Percentiles rank a stretch among this genome's conserved stretches.
phyloP scores from a whole-genome alignment of 2,113 vertebrate genomes.

The Tragelaphus imberbis region DNA sequence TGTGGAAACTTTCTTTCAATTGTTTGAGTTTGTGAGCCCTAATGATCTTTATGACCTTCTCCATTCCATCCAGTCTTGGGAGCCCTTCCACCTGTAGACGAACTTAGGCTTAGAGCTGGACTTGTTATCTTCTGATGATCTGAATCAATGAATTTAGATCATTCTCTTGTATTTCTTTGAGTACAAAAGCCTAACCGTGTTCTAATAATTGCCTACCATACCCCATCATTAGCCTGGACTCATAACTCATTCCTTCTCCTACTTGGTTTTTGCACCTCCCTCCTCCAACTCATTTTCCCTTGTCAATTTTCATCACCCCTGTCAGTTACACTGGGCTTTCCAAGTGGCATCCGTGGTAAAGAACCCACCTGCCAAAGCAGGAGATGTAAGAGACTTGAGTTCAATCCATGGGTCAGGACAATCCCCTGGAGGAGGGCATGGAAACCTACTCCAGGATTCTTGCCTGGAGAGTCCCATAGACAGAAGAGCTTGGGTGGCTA shows the following conservation, averaged over 20 bases:
- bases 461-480: neutral
- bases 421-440: neutral
- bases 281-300: neutral
- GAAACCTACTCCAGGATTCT: neutral
- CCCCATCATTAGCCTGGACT: too few relatives aligned
- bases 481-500: neutral
- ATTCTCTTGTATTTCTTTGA: neutral
- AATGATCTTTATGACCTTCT: neutral
- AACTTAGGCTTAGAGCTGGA: neutral
- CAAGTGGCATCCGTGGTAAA: neutral
- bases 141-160: neutral
- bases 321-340: neutral
- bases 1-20: neutral
- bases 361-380: neutral
- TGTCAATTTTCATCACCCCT: neutral
- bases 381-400: neutral
- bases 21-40: neutral
- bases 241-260: neutral
- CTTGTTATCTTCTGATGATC: neutral
- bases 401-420: neutral
- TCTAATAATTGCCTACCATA: neutral
- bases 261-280: neutral
- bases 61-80: neutral
- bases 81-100: neutral
- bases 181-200: rapidly evolving